Evolutionary conservation across 2,888 invertebrate genomes (phyloP).

Genomic region (Biston stratarius): DNA sequence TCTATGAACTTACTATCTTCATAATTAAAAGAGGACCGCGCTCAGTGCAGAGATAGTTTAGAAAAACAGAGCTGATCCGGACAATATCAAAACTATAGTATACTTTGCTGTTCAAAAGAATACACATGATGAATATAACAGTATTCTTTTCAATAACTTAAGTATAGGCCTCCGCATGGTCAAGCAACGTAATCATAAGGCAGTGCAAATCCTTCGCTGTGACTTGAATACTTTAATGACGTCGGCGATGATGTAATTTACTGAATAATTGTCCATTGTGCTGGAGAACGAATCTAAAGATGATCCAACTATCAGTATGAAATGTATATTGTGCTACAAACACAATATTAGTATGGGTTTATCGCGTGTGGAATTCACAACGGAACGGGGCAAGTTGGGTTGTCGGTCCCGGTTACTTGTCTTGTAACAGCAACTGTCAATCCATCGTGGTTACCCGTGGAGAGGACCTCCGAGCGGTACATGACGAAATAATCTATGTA

Average conservation of each 20-base stretch:
- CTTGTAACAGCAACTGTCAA: too few relatives aligned
- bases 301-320: constrained; percentile 27
- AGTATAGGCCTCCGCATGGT: constrained; percentile 11
- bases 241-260: constrained; percentile 55
- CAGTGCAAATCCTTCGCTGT: constrained; percentile 30
- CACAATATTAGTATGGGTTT: not conserved
- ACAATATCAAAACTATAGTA: not conserved
- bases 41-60: not conserved
- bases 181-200: constrained; percentile 31
- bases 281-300: constrained; percentile 32
- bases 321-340: constrained; percentile 12
- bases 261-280: constrained; percentile 25
- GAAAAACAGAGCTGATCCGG: not conserved
- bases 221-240: constrained; percentile 57
- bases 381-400: too few relatives aligned
- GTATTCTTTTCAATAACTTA: constrained; percentile 9
- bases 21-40: too few relatives aligned
- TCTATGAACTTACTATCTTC: too few relatives aligned
- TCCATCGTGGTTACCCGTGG: too few relatives aligned
- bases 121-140: constrained; percentile 1
- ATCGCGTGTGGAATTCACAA: too few relatives aligned
- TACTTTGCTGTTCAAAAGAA: not conserved
- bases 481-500: too few relatives aligned
- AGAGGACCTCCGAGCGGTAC: too few relatives aligned
- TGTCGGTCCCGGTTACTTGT: too few relatives aligned